These are phyloP conservation scores for Campoletis sonorensis DNA, from an alignment of 1,140 invertebrate species.

Conservation along the genomic window DNA sequence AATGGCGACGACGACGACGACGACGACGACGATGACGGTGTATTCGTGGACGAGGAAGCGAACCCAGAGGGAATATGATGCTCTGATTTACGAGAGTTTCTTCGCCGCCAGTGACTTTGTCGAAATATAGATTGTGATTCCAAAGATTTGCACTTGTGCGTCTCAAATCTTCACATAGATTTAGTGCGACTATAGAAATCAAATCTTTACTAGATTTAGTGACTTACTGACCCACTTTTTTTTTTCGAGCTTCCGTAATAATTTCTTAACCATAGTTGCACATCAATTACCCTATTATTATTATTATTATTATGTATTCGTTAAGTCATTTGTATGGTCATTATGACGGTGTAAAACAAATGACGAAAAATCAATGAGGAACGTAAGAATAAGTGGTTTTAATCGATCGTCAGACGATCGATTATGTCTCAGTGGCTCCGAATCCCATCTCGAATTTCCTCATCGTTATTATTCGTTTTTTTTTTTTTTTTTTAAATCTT, in stretches of 20 bases:
- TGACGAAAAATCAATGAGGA: not conserved
- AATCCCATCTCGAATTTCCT: constrained; percentile 9
- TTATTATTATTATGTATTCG: too few relatives aligned
- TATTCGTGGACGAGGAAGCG: not conserved
- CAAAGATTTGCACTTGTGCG: not conserved
- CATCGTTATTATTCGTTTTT: constrained; percentile 49
- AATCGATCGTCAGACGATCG: not conserved
- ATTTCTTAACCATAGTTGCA: too few relatives aligned
- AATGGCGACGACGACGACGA: not conserved
- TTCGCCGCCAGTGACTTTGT: not conserved
- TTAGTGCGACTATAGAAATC: too few relatives aligned
- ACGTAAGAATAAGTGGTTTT: not conserved
- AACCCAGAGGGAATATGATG: not conserved
- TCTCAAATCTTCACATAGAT: not conserved
- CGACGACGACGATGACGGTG: constrained; percentile 1
- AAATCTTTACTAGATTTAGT: too few relatives aligned
- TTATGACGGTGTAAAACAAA: not conserved
- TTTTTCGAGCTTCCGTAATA: too few relatives aligned
- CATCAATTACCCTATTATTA: too few relatives aligned
- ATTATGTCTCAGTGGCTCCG: not conserved
- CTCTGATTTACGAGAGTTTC: not conserved
- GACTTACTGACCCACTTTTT: too few relatives aligned
- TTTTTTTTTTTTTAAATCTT: constrained; percentile 23
- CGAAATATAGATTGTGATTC: not conserved
- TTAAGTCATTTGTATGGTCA: not conserved